Conservation (phyloP, 1,140 invertebrate species). For the Zophobas atratus region DNA sequence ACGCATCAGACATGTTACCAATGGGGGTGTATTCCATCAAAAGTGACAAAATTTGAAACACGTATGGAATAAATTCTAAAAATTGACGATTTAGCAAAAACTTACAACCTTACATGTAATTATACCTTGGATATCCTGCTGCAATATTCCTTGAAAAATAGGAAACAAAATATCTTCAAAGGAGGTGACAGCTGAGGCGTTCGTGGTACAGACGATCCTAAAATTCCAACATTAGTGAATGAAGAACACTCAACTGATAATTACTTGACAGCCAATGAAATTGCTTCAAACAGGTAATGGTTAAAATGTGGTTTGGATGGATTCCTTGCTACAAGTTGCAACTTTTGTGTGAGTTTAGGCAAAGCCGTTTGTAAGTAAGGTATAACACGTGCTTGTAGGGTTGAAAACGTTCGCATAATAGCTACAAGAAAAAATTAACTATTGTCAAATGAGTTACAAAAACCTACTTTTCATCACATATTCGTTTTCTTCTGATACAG, state of each 20-base stretch:
- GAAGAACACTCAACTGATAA: slow-evolving; percentile 27
- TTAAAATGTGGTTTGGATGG: slow-evolving; percentile 98
- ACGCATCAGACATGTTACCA: slow-evolving; percentile 81
- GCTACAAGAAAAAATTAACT: slow-evolving; percentile 71
- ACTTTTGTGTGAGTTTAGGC: slow-evolving; percentile 87
- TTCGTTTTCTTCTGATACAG: slow-evolving; percentile 92
- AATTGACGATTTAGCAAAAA: not conserved
- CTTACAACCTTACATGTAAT: not conserved
- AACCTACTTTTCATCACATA: slow-evolving; percentile 93
- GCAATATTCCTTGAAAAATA: slow-evolving; percentile 93
- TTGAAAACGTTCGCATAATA: slow-evolving; percentile 90
- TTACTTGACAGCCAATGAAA: slow-evolving; percentile 89
- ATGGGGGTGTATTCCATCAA: slow-evolving; percentile 82
- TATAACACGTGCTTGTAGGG: slow-evolving; percentile 86
- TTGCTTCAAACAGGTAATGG: slow-evolving; percentile 96
- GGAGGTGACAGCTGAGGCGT: slow-evolving; percentile 83
- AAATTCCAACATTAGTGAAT: slow-evolving; percentile 45
- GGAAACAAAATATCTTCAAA: slow-evolving; percentile 95
- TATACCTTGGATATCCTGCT: slow-evolving; percentile 92
- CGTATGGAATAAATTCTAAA: slow-evolving; percentile 96
- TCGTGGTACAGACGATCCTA: slow-evolving; percentile 88
- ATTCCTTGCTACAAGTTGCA: slow-evolving; percentile 91
- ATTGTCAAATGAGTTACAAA: not conserved
- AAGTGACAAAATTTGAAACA: slow-evolving; percentile 96
- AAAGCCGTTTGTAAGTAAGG: slow-evolving; percentile 85